Evolutionary conservation across 1,140 invertebrate genomes (phyloP).

Genomic region (Bilobella aurantiaca): DNA sequence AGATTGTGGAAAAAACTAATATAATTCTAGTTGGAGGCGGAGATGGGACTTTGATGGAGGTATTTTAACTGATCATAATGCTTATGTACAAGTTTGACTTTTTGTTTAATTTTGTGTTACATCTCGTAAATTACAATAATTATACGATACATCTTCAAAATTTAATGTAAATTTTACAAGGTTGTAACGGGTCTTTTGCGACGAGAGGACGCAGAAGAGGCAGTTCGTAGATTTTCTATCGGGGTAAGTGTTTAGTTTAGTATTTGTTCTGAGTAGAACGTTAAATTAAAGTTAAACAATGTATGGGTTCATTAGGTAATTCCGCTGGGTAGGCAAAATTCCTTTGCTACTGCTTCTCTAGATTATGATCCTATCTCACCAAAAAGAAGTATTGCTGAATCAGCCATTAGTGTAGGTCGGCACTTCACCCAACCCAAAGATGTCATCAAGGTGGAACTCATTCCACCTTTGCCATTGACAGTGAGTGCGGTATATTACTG

Average conservation of each 20-base stretch:
- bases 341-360: constrained; percentile 56
- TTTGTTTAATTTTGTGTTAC: constrained; percentile 13
- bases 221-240: constrained; percentile 50
- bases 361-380: constrained; percentile 37
- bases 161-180: constrained; percentile 37
- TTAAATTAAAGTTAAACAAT: too few relatives aligned
- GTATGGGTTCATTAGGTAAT: too few relatives aligned
- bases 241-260: too few relatives aligned
- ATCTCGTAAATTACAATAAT: too few relatives aligned
- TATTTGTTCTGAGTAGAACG: too few relatives aligned
- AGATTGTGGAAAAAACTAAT: constrained; percentile 60
- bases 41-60: constrained; percentile 84
- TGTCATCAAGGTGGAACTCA: constrained; percentile 66
- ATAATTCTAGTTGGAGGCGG: constrained; percentile 83
- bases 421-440: constrained; percentile 59
- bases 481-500: too few relatives aligned
- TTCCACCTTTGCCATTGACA: constrained; percentile 43
- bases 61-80: too few relatives aligned
- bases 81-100: constrained; percentile 40
- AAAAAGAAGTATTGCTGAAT: constrained; percentile 55
- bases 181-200: constrained; percentile 57
- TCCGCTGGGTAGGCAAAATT: constrained; percentile 70
- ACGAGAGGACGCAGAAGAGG: constrained; percentile 51
- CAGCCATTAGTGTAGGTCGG: constrained; percentile 70
- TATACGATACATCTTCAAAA: not conserved